Percentiles rank a stretch among this genome's conserved stretches.
Conservation (phyloP, 64 coral and sea anemone species). For the Anthopleura sola region DNA sequence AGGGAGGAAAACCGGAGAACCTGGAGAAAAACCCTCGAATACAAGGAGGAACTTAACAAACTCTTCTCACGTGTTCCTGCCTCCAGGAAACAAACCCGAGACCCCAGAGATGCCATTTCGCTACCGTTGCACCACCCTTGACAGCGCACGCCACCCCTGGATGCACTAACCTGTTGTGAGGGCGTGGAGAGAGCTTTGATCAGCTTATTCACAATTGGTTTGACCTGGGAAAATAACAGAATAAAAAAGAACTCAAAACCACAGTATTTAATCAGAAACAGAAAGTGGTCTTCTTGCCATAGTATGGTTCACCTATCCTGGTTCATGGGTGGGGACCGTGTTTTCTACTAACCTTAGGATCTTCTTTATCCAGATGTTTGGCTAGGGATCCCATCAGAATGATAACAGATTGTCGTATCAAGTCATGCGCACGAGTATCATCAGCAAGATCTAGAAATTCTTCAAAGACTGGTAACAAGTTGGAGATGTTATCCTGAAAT, state of each 20-base stretch:
- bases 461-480: slow-evolving; percentile 81
- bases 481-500: slow-evolving; percentile 66
- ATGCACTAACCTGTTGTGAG: slow-evolving; percentile 75
- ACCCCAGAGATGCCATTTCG: too few relatives aligned
- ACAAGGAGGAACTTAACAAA: too few relatives aligned
- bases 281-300: too few relatives aligned
- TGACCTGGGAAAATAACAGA: slow-evolving; percentile 48
- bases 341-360: slow-evolving; percentile 68
- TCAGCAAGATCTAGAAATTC: slow-evolving; percentile 85
- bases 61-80: too few relatives aligned
- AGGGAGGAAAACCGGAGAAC: too few relatives aligned
- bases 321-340: too few relatives aligned
- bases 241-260: not conserved
- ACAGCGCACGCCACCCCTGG: too few relatives aligned
- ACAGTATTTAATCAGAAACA: too few relatives aligned
- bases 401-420: slow-evolving; percentile 89
- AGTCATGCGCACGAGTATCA: slow-evolving; percentile 81
- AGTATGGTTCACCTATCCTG: too few relatives aligned
- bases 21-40: too few relatives aligned
- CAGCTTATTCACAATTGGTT: slow-evolving; percentile 89
- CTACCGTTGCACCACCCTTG: too few relatives aligned
- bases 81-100: too few relatives aligned
- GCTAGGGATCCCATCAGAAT: slow-evolving; percentile 95
- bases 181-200: slow-evolving; percentile 82
- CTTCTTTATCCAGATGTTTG: slow-evolving; percentile 91